Base-by-base conservation (phyloP, 92 coral and sea anemone genomes). In the Metridium senile region DNA sequence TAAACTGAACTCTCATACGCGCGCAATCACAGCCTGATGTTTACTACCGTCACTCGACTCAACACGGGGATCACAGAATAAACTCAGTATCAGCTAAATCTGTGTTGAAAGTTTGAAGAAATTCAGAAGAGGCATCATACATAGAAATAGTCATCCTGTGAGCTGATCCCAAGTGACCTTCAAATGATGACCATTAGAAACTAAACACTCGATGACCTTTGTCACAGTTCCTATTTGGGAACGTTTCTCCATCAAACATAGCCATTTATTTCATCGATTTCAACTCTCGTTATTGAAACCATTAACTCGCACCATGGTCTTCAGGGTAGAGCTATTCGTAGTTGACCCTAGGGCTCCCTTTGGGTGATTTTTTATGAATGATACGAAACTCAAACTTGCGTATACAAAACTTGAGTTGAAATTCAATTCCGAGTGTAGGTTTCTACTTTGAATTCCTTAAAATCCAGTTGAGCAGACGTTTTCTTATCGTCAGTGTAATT, bases 101-200 rank as follows among this genome's bases (percentile, higher is more conserved):
- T 70, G 84, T 79, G 84, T 69, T 79, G 84, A 79, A 79, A 79
- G 84, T 79, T 68, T 79, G 73, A 79, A 79, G 76, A 58, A 79
- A 79, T 71, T 79, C 67, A 79, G 70, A 71, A 79, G 76, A 46
- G 76, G 66, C 84, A 79, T 75, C 76, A 70, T 68, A 35, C 70
- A 59, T 21, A 57, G 54, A 67, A 70, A 35, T 74, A 73, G 78
- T 70, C 76, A 58, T 56, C 56, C 66, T 49, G 73, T 13, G 49
- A 28, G 76, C 84, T 79, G 84, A 79, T 52, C 84, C 76, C 73
- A 52, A 49, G 54, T 79, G 84, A 79, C 84, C 84, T 71, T 71
- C 84, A 79, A 79, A 68, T 70, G 84, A 70, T 79, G 69, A 79
- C 76, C 76, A 79, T 79, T 79, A 79, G 76, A 70, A 79, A 79